Percentiles rank a stretch among this genome's conserved stretches.
Conservation (phyloP, 2,797 vertebrate genomes). For the Sitta carolinensis region DNA sequence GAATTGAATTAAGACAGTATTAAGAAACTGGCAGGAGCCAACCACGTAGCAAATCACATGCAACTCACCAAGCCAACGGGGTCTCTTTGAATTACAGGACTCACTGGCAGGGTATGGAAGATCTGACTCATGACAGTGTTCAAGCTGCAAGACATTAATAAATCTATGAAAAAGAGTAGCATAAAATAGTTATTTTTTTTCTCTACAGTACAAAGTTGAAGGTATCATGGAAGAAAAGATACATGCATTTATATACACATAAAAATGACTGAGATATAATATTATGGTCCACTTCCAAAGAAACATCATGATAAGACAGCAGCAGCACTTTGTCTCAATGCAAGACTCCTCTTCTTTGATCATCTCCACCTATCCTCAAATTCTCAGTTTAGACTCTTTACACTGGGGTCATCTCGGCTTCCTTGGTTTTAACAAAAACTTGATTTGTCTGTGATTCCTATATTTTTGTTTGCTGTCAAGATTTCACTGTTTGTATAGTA, state of each 20-base stretch:
- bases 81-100: slow-evolving; percentile 64
- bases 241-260: not conserved
- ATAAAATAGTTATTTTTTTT: not conserved
- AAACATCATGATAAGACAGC: not conserved
- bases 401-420: not conserved
- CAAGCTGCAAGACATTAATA: slow-evolving; percentile 67
- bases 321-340: not conserved
- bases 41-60: not conserved
- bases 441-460: not conserved
- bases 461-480: not conserved
- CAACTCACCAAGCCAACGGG: slow-evolving; percentile 55
- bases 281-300: not conserved
- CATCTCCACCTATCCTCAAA: not conserved
- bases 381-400: not conserved
- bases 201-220: not conserved
- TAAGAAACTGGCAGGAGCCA: not conserved
- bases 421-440: not conserved
- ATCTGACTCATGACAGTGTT: slow-evolving; percentile 37
- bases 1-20: not conserved
- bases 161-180: not conserved
- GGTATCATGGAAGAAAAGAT: not conserved
- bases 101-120: slow-evolving; percentile 57
- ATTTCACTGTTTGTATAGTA: not conserved
- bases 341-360: not conserved
- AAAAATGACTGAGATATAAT: not conserved